phyloP scores from a whole-genome alignment of 2,797 vertebrate species.

The Huso huso region DNA sequence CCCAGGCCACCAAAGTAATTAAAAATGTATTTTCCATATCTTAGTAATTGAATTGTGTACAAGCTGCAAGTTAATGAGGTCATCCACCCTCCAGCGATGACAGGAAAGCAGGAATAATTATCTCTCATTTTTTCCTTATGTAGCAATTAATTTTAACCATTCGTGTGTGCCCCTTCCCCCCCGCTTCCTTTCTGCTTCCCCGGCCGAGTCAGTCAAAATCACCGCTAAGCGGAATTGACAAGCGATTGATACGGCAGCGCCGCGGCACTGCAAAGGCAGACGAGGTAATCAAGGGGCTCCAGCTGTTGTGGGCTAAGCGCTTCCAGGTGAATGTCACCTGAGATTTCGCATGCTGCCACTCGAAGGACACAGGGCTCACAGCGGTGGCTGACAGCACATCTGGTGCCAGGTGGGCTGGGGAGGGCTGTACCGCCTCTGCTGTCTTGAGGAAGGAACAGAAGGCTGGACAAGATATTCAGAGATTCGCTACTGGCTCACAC shows the following conservation, averaged over 20 bases:
- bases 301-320: slow-evolving; percentile 76
- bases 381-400: slow-evolving; percentile 75
- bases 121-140: slow-evolving; percentile 85
- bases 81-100: slow-evolving; percentile 80
- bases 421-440: slow-evolving; percentile 24
- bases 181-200: not conserved
- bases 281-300: slow-evolving; percentile 68
- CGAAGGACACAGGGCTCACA: slow-evolving; percentile 60
- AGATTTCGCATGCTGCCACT: slow-evolving; percentile 80
- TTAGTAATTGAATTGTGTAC: slow-evolving; percentile 92
- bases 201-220: slow-evolving; percentile 63
- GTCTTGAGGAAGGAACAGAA: slow-evolving; percentile 52
- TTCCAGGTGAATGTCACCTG: slow-evolving; percentile 91
- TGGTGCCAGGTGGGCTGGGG: slow-evolving; percentile 72
- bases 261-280: slow-evolving; percentile 45
- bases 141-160: slow-evolving; percentile 83
- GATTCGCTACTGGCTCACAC: not conserved
- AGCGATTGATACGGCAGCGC: slow-evolving; percentile 59
- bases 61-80: slow-evolving; percentile 91
- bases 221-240: slow-evolving; percentile 74
- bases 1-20: slow-evolving; percentile 75
- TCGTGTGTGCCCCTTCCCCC: slow-evolving; percentile 51
- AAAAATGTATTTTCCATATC: slow-evolving; percentile 91
- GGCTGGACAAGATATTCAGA: slow-evolving; percentile 35
- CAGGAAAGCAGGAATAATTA: slow-evolving; percentile 90